A percentile compares a stretch with the other conserved stretches of the same genome.
Evolutionary conservation across 2,888 invertebrate species (phyloP).

Genomic region (Smittia sp.): DNA sequence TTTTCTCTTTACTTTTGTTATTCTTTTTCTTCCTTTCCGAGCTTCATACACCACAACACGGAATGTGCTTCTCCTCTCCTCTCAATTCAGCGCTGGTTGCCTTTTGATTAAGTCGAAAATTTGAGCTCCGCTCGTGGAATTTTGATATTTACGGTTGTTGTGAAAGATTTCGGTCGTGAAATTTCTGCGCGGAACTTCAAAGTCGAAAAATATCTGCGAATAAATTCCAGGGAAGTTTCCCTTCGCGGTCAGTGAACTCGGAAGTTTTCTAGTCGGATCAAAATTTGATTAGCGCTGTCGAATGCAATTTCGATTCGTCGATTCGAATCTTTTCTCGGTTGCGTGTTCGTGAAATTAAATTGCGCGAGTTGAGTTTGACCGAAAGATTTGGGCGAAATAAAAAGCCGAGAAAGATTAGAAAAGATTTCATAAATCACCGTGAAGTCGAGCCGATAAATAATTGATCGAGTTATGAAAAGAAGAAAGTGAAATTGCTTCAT

Average conservation of each 20-base stretch:
- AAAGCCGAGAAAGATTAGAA: not conserved
- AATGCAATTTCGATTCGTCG: not conserved
- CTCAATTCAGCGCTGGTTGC: conserved; percentile 24
- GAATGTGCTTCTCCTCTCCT: conserved; percentile 10
- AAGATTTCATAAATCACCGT: not conserved
- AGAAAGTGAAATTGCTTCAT: conserved; percentile 35
- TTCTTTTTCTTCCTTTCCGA: conserved; percentile 19
- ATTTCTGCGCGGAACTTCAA: not conserved
- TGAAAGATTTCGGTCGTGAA: not conserved
- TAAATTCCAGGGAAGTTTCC: not conserved
- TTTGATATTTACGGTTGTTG: not conserved
- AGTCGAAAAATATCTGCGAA: not conserved
- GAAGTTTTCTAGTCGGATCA: not conserved
- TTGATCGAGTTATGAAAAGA: not conserved
- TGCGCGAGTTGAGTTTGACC: not conserved
- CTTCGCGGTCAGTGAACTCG: too few species aligned
- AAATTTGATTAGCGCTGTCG: not conserved
- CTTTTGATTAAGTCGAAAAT: conserved; percentile 33
- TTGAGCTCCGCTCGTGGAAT: not conserved
- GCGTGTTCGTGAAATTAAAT: not conserved
- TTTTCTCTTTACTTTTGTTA: conserved; percentile 9
- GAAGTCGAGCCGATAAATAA: not conserved
- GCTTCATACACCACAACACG: conserved; percentile 31
- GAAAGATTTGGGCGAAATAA: not conserved
- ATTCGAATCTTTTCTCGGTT: not conserved